Conservation (phyloP, 2,888 invertebrate species). For the Aphrophora alni region DNA sequence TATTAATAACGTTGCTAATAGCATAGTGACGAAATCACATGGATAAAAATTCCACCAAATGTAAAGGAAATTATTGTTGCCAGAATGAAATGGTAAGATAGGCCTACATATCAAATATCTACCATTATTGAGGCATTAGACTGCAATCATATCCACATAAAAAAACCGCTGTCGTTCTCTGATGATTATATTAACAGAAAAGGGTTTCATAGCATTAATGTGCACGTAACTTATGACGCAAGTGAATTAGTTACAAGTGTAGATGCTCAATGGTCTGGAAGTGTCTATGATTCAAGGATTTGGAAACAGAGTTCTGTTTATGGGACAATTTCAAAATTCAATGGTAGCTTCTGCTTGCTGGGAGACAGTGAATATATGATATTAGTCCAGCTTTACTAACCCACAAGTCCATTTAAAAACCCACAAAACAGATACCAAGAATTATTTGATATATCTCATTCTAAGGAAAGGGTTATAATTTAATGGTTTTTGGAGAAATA, state of each 20-base stretch:
- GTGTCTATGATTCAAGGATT: neutral
- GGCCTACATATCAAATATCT: neutral
- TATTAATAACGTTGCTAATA: neutral
- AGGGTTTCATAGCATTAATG: neutral
- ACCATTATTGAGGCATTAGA: neutral
- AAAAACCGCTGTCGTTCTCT: neutral
- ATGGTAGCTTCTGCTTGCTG: slow-evolving; percentile 9
- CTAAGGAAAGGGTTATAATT: slow-evolving; percentile 11
- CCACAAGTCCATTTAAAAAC: slow-evolving; percentile 10
- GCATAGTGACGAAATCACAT: neutral
- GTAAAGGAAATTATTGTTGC: neutral
- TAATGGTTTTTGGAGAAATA: neutral
- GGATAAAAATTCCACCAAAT: neutral
- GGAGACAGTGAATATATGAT: neutral
- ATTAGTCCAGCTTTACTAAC: neutral
- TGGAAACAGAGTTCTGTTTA: neutral
- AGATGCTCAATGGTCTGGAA: neutral
- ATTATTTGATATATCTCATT: neutral
- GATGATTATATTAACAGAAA: neutral
- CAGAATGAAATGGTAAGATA: neutral
- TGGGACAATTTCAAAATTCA: neutral
- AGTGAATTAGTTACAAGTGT: neutral
- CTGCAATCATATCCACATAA: neutral
- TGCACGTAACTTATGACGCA: neutral
- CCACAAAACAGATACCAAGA: neutral